These are phyloP conservation scores for Cariama cristata DNA, from an alignment of 2,113 vertebrate genomes.

Conservation along the genomic window DNA sequence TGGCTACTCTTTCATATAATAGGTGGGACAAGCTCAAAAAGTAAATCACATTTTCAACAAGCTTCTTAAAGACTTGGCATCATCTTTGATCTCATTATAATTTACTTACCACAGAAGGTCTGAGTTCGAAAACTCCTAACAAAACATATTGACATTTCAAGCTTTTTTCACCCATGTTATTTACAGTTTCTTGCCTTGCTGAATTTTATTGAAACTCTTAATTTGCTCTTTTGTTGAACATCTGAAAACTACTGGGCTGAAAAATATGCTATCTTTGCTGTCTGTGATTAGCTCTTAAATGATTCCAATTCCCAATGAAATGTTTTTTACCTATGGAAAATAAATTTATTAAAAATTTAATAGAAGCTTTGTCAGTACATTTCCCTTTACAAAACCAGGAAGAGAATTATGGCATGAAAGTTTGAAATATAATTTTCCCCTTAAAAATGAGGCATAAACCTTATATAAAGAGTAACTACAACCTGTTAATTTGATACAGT, in stretches of 20 bases:
- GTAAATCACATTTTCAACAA: background rate
- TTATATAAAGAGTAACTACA: background rate
- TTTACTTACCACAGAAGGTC: slow-evolving; percentile 45
- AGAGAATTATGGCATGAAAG: background rate
- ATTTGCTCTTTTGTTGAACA: slow-evolving; percentile 71
- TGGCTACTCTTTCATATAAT: background rate
- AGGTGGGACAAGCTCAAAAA: background rate
- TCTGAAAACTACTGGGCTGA: slow-evolving; percentile 69
- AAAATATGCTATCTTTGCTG: slow-evolving; percentile 64
- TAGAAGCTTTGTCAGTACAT: slow-evolving; percentile 39
- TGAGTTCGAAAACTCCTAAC: slow-evolving; percentile 55
- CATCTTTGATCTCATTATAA: slow-evolving; percentile 20
- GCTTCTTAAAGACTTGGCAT: background rate
- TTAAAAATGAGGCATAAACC: background rate
- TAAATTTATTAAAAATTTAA: slow-evolving; percentile 61
- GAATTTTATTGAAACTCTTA: slow-evolving; percentile 72
- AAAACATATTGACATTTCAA: slow-evolving; percentile 75
- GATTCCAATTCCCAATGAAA: slow-evolving; percentile 45
- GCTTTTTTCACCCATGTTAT: slow-evolving; percentile 55
- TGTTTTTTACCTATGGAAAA: slow-evolving; percentile 30
- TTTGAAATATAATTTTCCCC: background rate
- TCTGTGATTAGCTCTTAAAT: slow-evolving; percentile 67
- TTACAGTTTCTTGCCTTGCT: slow-evolving; percentile 68
- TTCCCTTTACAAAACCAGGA: slow-evolving; percentile 18
- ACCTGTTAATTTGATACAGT: background rate